Base-by-base conservation (phyloP, 1,140 invertebrate genomes). In the Hermetia illucens region DNA sequence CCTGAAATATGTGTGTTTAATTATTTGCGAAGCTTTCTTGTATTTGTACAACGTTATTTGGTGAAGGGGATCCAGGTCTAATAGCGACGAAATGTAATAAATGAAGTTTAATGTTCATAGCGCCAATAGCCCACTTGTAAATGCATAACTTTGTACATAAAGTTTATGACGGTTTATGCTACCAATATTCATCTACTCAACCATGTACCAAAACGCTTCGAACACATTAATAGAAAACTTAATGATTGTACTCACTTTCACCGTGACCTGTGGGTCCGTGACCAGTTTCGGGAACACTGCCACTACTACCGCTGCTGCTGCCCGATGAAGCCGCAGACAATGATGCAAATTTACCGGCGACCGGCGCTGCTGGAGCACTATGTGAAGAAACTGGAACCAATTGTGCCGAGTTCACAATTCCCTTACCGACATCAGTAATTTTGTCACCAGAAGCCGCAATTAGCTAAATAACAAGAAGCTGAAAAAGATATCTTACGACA, bases 391-490 rank as follows among this genome's bases (percentile, higher is more conserved):
- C 58, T 24, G 72, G 64, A 42, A 67, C 68, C 33, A 78, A 60
- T 16, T 78, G 63, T 5, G 81, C 80, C 33, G 77, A 80, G 35
- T 69, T 72, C 12, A 80, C 79, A 37, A 86, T 72, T 32, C 74
- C 71, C 52, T 76, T 78, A 21, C 83, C 83, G n/a, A 84, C 62
- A 36, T 77, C 72, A 21, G 76, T 72, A 36, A 86, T 75, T 15
- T 71, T 75, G 35, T 85, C 79, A 9, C 83, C 83, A 22, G 46
- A 47, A 13, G 55, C 54, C 5, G 56, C 54, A 21, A 60, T 53
- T 31, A 60, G 17, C 39, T 41, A 12, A 4, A 34, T 32, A 39
- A 21, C 5, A 13, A 27, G 6, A n/a, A 25, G n/a, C n/a, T 25
- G n/a, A 25, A 25, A 25, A 8, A 25, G 24, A 25, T 6, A 25